Conservation (phyloP, 2,888 invertebrate species). For the Achlya flavicornis region DNA sequence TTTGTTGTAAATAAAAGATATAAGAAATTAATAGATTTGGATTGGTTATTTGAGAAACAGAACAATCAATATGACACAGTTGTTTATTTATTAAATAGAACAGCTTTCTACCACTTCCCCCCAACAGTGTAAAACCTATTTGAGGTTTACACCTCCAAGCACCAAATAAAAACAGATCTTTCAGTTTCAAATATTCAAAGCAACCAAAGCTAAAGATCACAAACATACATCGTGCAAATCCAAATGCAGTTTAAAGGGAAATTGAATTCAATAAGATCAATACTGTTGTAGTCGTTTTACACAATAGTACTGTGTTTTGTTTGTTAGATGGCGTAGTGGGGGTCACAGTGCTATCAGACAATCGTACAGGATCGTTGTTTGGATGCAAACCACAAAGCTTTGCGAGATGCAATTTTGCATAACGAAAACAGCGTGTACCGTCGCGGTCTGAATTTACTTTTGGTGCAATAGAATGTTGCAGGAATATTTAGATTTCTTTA, state of each 20-base stretch:
- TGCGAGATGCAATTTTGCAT: conserved; percentile 51
- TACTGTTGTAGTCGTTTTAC: conserved; percentile 1
- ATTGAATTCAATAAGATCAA: conserved; percentile 6
- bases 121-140: too few species aligned
- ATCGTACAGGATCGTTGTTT: conserved; percentile 57
- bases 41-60: background rate
- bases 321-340: conserved; percentile 48
- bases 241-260: conserved; percentile 5
- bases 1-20: too few species aligned
- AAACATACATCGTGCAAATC: background rate
- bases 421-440: conserved; percentile 50
- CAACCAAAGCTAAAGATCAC: background rate
- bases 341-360: conserved; percentile 64
- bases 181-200: background rate
- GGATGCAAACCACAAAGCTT: conserved; percentile 41
- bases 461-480: conserved; percentile 44
- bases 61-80: background rate
- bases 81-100: too few species aligned
- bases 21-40: too few species aligned
- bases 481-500: conserved; percentile 8
- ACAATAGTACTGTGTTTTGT: conserved; percentile 36
- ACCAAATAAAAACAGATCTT: too few species aligned
- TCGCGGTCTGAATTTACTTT: conserved; percentile 31
- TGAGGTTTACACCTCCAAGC: too few species aligned
- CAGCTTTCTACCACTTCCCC: too few species aligned